Conservation (phyloP, 2,888 invertebrate species). For the Plagiodera versicolora region DNA sequence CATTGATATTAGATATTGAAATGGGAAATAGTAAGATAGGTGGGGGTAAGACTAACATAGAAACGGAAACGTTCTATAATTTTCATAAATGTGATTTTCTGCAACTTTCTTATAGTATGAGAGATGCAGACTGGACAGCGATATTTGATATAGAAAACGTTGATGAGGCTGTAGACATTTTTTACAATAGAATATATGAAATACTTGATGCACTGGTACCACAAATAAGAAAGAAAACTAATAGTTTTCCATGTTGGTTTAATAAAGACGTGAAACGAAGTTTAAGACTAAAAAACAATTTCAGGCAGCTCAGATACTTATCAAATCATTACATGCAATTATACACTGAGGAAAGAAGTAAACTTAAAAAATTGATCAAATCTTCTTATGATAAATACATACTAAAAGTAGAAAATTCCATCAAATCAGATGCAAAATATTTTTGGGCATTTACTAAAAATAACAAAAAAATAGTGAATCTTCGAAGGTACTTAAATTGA, state of each 20-base stretch:
- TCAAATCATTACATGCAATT: too few relatives aligned
- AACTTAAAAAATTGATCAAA: too few relatives aligned
- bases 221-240: background rate
- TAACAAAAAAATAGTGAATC: too few relatives aligned
- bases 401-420: background rate
- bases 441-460: background rate
- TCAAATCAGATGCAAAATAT: background rate
- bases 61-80: too few relatives aligned
- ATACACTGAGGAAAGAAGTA: too few relatives aligned
- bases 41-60: background rate
- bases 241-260: background rate
- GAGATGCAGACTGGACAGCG: background rate
- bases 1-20: background rate
- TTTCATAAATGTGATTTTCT: background rate
- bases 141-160: background rate
- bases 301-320: background rate
- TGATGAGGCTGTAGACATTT: background rate
- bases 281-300: background rate
- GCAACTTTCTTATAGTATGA: background rate
- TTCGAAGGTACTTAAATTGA: too few relatives aligned
- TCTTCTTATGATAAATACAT: too few relatives aligned
- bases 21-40: background rate
- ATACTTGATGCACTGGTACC: background rate
- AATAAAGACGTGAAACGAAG: background rate
- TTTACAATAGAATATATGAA: background rate